Evolutionary conservation across 2,888 invertebrate genomes (phyloP), one percentile per base, ranked within the genome.

Genomic region (Chironomus tentans): DNA sequence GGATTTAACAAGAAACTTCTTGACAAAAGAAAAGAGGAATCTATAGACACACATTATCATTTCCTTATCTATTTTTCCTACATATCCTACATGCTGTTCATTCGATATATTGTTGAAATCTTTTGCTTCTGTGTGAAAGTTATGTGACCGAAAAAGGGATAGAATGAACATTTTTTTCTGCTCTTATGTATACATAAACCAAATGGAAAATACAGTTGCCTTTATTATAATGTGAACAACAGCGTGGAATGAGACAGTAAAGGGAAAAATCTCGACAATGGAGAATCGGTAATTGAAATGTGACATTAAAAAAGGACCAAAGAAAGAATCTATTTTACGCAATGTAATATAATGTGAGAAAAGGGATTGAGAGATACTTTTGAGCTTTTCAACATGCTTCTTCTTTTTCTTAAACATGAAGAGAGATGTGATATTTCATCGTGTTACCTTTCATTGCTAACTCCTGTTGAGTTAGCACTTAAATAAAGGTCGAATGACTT

Each of bases 241-340:
- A 18, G 18, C 15, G 7, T 56, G 56, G 18, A 38, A 38, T 38
- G 38, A 5, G 56, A 56, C 7, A 7, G 6, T n/a, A 56, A 56
- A 56, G 56, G 15, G 15, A 56, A 46, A 70, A 70, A 70, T 70
- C 70, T 50, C 70, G 56, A 70, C 70, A 70, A 70, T 70, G 0
- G 70, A 56, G n/a, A 50, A 70, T 70, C 22, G 56, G 48, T 70
- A 70, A 70, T 70, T 70, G 70, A 70, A 70, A 70, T 70, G 50
- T 70, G 70, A 50, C 50, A 70, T 70, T 50, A 70, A 22, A 70
- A 70, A 70, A 56, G 70, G 56, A 56, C 56, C 18, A 56, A 56
- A 18, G 56, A 56, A 18, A 18, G 18, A 56, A 56, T 56, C 15
- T 18, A 56, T 56, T 56, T 56, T 56, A 56, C 56, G 56, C 56